phyloP scores from a whole-genome alignment of 2,888 invertebrate species.

The Boloria euphrosyne region DNA sequence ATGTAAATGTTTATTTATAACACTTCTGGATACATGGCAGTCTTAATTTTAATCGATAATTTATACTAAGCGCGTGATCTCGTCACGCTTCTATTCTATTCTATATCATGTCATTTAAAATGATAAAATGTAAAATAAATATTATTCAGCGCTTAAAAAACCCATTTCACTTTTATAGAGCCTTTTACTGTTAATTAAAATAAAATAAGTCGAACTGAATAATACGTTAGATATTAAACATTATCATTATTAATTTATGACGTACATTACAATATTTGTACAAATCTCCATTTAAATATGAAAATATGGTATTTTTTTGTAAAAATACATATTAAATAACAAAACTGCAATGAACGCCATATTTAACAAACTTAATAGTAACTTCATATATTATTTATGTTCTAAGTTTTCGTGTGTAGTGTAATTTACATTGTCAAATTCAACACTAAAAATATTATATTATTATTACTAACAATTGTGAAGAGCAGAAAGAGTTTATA shows the following conservation, averaged over 20 bases:
- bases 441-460: background rate
- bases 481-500: no score
- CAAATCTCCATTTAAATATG: no score
- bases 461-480: background rate
- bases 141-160: background rate
- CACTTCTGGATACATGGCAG: conserved; percentile 49
- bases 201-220: no score
- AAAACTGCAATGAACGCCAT: background rate
- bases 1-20: conserved; percentile 20
- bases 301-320: no score
- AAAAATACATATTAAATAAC: background rate
- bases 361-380: conserved; percentile 3
- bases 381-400: conserved; percentile 3
- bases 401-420: conserved; percentile 22
- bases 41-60: conserved; percentile 53
- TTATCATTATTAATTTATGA: no score
- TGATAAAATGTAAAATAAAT: conserved; percentile 4
- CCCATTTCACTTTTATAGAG: no score
- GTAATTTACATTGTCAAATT: conserved; percentile 8
- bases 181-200: no score
- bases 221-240: no score
- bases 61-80: background rate
- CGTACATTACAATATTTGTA: no score
- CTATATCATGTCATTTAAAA: background rate
- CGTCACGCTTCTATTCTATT: conserved; percentile 3